Evolutionary conservation across 2,888 invertebrate species (phyloP).

Genomic region (Dryocosmus kuriphilus): DNA sequence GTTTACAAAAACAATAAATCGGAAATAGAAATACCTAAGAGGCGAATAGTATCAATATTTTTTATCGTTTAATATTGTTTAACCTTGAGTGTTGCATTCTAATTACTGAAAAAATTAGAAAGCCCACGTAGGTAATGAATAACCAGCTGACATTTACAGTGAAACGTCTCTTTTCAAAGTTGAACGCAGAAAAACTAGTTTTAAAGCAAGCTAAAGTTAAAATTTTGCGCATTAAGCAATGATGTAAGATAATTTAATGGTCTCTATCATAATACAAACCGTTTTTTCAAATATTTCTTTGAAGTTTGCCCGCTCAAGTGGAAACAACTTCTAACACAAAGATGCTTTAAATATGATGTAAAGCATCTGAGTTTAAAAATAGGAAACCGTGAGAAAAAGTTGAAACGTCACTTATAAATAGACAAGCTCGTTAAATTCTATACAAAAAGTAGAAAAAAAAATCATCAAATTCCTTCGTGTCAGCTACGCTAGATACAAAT

Average conservation of each 20-base stretch:
- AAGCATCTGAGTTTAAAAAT: constrained; percentile 15
- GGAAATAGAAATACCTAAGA: too few relatives aligned
- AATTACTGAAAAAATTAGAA: neutral
- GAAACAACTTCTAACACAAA: neutral
- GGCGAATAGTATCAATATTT: too few relatives aligned
- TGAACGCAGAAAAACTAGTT: neutral
- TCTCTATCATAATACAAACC: too few relatives aligned
- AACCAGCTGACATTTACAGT: neutral
- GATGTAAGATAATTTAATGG: neutral
- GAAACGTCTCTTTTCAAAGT: neutral
- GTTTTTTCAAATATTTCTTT: neutral
- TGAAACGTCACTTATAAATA: neutral
- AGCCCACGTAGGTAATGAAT: neutral
- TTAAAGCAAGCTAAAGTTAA: neutral
- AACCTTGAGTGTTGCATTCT: neutral
- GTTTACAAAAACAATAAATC: too few relatives aligned
- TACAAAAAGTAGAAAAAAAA: too few relatives aligned
- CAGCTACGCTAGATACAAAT: too few relatives aligned
- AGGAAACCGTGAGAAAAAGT: neutral
- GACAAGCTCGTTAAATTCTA: too few relatives aligned
- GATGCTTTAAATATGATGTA: neutral
- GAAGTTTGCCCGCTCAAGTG: constrained; percentile 12
- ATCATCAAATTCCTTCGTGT: neutral
- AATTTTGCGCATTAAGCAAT: neutral
- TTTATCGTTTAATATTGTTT: too few relatives aligned